Evolutionary conservation across 1,140 invertebrate genomes (phyloP).

Genomic region (Brachionus paranguensis): DNA sequence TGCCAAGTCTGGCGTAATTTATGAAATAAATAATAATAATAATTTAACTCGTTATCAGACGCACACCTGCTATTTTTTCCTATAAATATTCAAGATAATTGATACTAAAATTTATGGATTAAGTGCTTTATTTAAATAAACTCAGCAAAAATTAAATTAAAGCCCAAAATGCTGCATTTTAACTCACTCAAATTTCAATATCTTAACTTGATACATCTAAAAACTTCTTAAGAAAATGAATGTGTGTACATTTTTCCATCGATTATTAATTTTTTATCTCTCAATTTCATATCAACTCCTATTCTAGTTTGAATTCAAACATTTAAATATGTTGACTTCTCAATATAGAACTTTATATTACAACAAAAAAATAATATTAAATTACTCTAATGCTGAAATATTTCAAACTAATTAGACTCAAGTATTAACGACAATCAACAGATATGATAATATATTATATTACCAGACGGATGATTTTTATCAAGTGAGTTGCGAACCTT

Average conservation of each 20-base stretch:
- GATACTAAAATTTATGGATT: not conserved
- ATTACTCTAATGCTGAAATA: not conserved
- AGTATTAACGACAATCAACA: not conserved
- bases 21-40: too few relatives aligned
- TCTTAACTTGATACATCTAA: not conserved
- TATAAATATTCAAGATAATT: not conserved
- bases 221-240: not conserved
- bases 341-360: not conserved
- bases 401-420: not conserved
- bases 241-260: constrained; percentile 1
- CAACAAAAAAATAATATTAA: not conserved
- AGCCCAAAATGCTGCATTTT: not conserved
- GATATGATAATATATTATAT: constrained; percentile 23
- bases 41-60: not conserved
- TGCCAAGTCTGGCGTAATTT: too few relatives aligned
- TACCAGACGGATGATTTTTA: not conserved
- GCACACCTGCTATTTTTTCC: not conserved
- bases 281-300: not conserved
- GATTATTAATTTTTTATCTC: constrained; percentile 10
- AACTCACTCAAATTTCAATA: not conserved
- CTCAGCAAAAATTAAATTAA: not conserved
- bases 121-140: not conserved
- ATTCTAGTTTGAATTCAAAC: constrained; percentile 8
- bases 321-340: constrained; percentile 28
- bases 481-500: constrained; percentile 22